A percentile compares a stretch with the other conserved stretches of the same genome.
phyloP scores from a whole-genome alignment of 2,797 vertebrate genomes.

The Podarcis lilfordi region DNA sequence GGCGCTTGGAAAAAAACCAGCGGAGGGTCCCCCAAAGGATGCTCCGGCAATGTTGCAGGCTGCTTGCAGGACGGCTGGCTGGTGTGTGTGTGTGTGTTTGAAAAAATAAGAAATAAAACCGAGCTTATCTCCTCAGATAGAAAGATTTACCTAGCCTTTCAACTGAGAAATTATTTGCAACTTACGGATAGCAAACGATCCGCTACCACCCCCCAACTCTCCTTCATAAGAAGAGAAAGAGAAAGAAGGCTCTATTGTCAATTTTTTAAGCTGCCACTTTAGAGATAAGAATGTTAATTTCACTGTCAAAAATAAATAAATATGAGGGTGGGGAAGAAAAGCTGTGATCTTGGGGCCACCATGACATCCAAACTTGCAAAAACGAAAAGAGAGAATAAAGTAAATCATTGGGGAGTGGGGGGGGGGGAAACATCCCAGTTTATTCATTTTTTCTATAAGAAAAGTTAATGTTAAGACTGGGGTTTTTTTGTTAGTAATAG shows the following conservation, averaged over 20 bases:
- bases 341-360: conserved; percentile 51
- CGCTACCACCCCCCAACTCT: not conserved
- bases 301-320: conserved; percentile 21
- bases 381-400: conserved; percentile 31
- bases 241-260: conserved; percentile 70
- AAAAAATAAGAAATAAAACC: conserved; percentile 44
- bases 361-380: conserved; percentile 56
- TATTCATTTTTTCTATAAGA: not conserved
- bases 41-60: conserved; percentile 69
- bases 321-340: conserved; percentile 18
- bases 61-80: conserved; percentile 58
- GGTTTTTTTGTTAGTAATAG: conserved; percentile 40
- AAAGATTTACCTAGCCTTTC: conserved; percentile 74
- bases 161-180: conserved; percentile 66
- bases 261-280: conserved; percentile 54
- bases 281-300: conserved; percentile 77
- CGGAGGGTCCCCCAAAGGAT: conserved; percentile 83
- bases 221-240: not conserved
- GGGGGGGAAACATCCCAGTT: conserved; percentile 28
- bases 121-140: conserved; percentile 72
- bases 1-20: conserved; percentile 71
- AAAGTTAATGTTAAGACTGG: conserved; percentile 33
- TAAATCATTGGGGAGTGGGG: not conserved
- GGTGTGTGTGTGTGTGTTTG: conserved; percentile 46
- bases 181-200: conserved; percentile 42